Evolutionary conservation across 1,140 invertebrate species (phyloP).

Genomic region (Vanessa tameamea): DNA sequence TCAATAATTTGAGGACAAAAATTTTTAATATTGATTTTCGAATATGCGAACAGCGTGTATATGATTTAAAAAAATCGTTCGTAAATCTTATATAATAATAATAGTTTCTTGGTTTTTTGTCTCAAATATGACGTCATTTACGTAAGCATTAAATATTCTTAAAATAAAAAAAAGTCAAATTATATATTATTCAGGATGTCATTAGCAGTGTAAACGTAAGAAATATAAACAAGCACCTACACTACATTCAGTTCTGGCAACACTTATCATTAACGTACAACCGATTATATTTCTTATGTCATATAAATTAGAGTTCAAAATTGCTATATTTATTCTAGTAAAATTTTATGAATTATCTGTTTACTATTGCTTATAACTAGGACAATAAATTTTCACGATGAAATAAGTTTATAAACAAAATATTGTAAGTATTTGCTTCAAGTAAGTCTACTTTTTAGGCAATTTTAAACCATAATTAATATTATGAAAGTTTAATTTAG

Average conservation of each 20-base stretch:
- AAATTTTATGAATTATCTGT: neutral
- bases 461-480: constrained; percentile 7
- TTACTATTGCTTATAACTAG: constrained; percentile 5
- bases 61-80: constrained; percentile 8
- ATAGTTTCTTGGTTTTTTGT: constrained; percentile 1
- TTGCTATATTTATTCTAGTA: constrained; percentile 1
- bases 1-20: constrained; percentile 6
- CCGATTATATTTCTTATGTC: constrained; percentile 22
- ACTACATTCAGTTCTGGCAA: constrained; percentile 33
- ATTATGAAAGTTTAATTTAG: neutral
- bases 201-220: neutral
- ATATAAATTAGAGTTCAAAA: constrained; percentile 17
- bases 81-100: constrained; percentile 8
- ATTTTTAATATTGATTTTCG: constrained; percentile 10
- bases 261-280: constrained; percentile 17
- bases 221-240: constrained; percentile 14
- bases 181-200: constrained; percentile 10
- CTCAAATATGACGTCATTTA: neutral
- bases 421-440: neutral
- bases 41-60: constrained; percentile 28
- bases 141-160: neutral
- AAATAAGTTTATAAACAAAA: neutral
- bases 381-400: neutral
- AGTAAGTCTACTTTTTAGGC: neutral
- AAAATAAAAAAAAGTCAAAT: neutral